Base-by-base conservation (phyloP, 1,140 invertebrate species). In the Leptopilina boulardi region DNA sequence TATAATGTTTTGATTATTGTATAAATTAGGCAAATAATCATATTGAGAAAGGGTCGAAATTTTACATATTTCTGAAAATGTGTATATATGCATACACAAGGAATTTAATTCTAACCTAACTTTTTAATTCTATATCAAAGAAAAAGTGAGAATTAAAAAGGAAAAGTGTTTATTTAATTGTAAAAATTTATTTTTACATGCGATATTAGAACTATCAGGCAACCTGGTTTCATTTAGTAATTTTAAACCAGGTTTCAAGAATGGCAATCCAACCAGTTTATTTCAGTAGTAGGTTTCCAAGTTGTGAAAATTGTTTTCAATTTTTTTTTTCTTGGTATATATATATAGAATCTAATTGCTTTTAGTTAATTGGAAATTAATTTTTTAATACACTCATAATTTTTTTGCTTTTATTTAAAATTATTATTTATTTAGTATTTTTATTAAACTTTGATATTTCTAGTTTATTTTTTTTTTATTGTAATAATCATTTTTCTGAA, bases 81-180 rank as follows among this genome's bases (percentile, higher is more conserved):
- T 66, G 26, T 13, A 26, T 26, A 3, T 59, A n/a, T 66, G 1
- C 30, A n/a, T n/a, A n/a, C n/a, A n/a, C n/a, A n/a, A n/a, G 59
- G 15, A n/a, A 30, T 66, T 59, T 59, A 38, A 38, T 66, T 30
- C 59, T 66, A 66, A 66, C 59, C 59, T 66, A 66, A 30, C 26
- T 66, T 66, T 15, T 26, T n/a, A n/a, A 8, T 21, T 8, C 10
- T 10, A 54, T 10, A 19, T 30, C 23, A 0, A 13, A 30, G 15
- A 15, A 66, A 30, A n/a, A 18, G 59, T 30, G 23, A 30, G 56
- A 21, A 54, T 54, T 54, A 19, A 21, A 21, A 21, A 23, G 9
- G 56, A 15, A 66, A 66, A 5, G 23, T 15, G 11, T 13, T 30
- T 3, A 9, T 38, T 2, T n/a, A 6, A 26, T 5, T 66, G 26